Evolutionary conservation across 2,888 invertebrate species (phyloP).

Genomic region (Ethmia dodecea): DNA sequence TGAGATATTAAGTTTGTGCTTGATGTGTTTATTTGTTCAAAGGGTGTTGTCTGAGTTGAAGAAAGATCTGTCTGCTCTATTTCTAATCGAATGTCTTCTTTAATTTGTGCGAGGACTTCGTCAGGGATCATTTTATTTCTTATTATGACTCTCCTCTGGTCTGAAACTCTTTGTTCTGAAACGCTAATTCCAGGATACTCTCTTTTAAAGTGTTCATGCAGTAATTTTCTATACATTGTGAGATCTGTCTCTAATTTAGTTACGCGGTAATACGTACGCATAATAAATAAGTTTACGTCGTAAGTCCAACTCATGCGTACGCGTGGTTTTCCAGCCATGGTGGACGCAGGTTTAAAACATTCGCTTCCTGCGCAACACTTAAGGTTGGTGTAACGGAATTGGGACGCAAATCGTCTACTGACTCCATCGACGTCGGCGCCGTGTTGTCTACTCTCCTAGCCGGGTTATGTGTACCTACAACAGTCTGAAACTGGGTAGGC

Average conservation of each 20-base stretch:
- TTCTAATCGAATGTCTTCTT: too few relatives aligned
- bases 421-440: neutral
- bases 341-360: conserved; percentile 1
- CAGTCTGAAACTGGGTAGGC: too few relatives aligned
- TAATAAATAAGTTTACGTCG: conserved; percentile 13
- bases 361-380: neutral
- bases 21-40: neutral
- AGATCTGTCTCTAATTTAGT: conserved; percentile 14
- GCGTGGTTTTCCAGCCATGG: conserved; percentile 22
- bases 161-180: conserved; percentile 17
- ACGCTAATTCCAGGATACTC: conserved; percentile 17
- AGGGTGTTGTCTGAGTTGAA: neutral
- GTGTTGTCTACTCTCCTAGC: neutral
- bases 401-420: neutral
- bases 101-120: too few relatives aligned
- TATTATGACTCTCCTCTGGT: too few relatives aligned
- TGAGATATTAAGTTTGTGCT: neutral
- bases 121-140: too few relatives aligned
- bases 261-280: conserved; percentile 12
- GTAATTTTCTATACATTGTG: conserved; percentile 7
- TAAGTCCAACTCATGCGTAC: conserved; percentile 11
- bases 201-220: conserved; percentile 14
- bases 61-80: neutral
- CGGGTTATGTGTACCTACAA: too few relatives aligned
- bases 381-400: neutral